A percentile compares a stretch with the other conserved stretches of the same genome.
Evolutionary conservation across 2,113 vertebrate genomes (phyloP).

Genomic region (Psittacula cyanocephala): DNA sequence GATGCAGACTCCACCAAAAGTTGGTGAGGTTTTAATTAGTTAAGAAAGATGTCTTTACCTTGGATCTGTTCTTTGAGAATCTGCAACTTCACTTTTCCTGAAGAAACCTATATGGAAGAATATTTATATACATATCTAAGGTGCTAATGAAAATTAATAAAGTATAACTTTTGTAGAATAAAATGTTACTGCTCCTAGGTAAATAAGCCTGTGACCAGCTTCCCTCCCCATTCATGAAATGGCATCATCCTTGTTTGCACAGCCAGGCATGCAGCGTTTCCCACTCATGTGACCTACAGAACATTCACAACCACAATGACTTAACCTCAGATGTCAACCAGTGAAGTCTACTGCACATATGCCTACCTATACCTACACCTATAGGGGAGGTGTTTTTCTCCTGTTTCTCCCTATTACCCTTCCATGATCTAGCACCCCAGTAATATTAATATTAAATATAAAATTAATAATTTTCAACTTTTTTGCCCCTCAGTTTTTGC

Average conservation of each 20-base stretch:
- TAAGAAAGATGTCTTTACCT: constrained; percentile 69
- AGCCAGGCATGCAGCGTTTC: neutral
- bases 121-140: neutral
- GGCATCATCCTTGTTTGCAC: neutral
- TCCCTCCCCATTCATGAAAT: neutral
- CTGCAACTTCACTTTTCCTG: constrained; percentile 84
- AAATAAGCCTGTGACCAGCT: neutral
- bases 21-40: neutral
- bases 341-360: no score
- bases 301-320: neutral
- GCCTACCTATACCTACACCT: neutral
- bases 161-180: neutral
- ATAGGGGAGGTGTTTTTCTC: neutral
- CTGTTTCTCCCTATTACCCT: neutral
- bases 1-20: neutral
- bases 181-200: neutral
- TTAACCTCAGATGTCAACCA: neutral
- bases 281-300: neutral
- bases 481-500: neutral
- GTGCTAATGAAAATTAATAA: neutral
- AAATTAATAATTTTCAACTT: neutral
- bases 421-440: neutral
- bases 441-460: neutral
- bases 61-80: constrained; percentile 79
- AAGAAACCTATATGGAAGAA: constrained; percentile 74